Base-by-base conservation (phyloP, 2,113 vertebrate species). In the Zapus hudsonius region DNA sequence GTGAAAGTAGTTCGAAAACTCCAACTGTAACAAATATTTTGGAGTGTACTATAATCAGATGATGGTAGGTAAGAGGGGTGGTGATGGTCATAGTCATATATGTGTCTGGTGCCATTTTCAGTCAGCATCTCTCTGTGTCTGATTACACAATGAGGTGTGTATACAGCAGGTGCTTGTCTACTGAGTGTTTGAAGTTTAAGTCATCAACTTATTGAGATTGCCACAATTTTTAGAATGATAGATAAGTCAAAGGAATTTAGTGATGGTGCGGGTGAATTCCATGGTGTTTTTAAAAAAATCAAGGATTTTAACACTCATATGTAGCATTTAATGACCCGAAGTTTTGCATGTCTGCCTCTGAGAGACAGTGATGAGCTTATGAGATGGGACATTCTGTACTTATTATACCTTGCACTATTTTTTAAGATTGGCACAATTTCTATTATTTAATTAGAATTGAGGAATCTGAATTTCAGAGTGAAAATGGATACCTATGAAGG, bases 61-160 rank as follows among this genome's bases (percentile, higher is more conserved):
- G 19, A 84, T 4, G 13, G 57, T 42, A 40, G 36, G 13, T 47
- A 42, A 12, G 25, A 87, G 6, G 13, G 47, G 40, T 3, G 22
- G 1, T 3, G 5, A 11, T n/a, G 52, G 29, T 23, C 5, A 2
- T 7, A 33, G 29, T 23, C 27, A 11, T 0, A 0, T 19, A 15
- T 5, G 9, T 27, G 27, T 3, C 9, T 29, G 31, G 23, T 17
- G 16, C 33, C 38, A 7, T 70, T 36, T n/a, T 31, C 44, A 59
- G 25, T 22, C 16, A 29, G 12, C 4, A 0, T 31, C 7, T 63
- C 33, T n/a, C n/a, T n/a, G n/a, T n/a, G n/a, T n/a, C 47, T 11
- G 3, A 2, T 22, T 31, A 44, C 44, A 55, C 12, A 22, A 22
- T 25, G 40, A 64, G 44, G 25, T 16, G 9, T 16, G 40, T 5